phyloP scores from a whole-genome alignment of 2,888 invertebrate genomes.

The Diogma glabrata region DNA sequence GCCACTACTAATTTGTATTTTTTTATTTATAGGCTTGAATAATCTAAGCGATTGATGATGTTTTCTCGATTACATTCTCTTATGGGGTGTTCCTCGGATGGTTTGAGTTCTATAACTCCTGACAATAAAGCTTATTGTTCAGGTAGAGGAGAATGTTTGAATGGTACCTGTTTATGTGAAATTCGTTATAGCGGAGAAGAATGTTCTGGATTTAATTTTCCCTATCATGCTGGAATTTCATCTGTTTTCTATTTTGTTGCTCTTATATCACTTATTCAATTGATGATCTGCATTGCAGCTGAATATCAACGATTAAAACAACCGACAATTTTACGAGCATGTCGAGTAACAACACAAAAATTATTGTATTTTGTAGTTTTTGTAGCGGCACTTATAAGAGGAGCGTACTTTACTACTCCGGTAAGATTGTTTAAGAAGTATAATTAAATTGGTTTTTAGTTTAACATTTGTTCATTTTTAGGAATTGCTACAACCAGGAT shows the following conservation, averaged over 20 bases:
- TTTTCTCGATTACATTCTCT: conserved; percentile 34
- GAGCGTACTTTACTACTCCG: conserved; percentile 82
- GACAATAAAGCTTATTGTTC: conserved; percentile 48
- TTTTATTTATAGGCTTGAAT: conserved; percentile 9
- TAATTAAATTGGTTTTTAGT: background rate
- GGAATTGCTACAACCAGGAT: conserved; percentile 69
- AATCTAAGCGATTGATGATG: conserved; percentile 24
- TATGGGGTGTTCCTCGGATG: conserved; percentile 37
- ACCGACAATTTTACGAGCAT: conserved; percentile 68
- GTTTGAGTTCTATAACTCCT: conserved; percentile 17
- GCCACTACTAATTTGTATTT: no score
- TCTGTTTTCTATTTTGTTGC: conserved; percentile 73
- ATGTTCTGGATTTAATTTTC: conserved; percentile 71
- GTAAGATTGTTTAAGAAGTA: conserved; percentile 42
- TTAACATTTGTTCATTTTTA: conserved; percentile 33
- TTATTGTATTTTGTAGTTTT: conserved; percentile 78
- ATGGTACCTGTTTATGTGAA: conserved; percentile 85
- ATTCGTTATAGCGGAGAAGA: conserved; percentile 75
- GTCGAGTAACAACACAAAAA: conserved; percentile 82
- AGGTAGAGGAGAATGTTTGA: conserved; percentile 82
- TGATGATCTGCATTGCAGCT: conserved; percentile 69
- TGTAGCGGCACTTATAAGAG: conserved; percentile 71
- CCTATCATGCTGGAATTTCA: conserved; percentile 62
- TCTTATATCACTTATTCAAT: conserved; percentile 70
- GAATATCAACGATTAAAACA: conserved; percentile 76